Evolutionary conservation across 2,797 vertebrate species (phyloP).

Genomic region (Falco peregrinus): DNA sequence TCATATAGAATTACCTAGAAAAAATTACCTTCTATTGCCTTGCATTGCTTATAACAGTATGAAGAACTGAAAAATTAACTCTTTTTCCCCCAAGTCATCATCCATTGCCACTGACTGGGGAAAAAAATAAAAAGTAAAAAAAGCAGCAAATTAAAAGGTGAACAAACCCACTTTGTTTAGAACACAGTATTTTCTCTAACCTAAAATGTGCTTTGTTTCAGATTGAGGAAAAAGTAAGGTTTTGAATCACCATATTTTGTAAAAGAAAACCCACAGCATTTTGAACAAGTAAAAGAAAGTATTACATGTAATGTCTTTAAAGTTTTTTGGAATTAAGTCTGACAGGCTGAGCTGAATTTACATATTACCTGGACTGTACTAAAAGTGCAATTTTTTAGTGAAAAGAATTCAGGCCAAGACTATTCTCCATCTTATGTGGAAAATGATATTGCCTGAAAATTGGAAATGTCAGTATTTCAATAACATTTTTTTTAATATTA

Average conservation of each 20-base stretch:
- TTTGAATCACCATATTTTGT: not conserved
- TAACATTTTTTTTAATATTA: not conserved
- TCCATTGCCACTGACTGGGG: not conserved
- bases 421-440: not conserved
- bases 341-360: not conserved
- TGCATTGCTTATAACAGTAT: not conserved
- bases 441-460: not conserved
- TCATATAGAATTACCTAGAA: not conserved
- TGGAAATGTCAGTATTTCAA: not conserved
- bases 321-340: not conserved
- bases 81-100: not conserved
- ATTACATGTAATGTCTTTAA: not conserved
- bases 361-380: not conserved
- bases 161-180: not conserved
- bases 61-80: not conserved
- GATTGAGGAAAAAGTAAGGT: not conserved
- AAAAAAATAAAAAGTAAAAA: too few species aligned
- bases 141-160: not conserved
- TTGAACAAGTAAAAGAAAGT: not conserved
- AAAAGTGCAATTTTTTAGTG: not conserved
- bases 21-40: not conserved
- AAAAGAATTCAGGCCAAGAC: not conserved
- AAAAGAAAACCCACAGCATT: not conserved
- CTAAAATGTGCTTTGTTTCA: not conserved
- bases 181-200: not conserved